phyloP scores from a whole-genome alignment of 1,140 invertebrate species.

The Lethocerus indicus region DNA sequence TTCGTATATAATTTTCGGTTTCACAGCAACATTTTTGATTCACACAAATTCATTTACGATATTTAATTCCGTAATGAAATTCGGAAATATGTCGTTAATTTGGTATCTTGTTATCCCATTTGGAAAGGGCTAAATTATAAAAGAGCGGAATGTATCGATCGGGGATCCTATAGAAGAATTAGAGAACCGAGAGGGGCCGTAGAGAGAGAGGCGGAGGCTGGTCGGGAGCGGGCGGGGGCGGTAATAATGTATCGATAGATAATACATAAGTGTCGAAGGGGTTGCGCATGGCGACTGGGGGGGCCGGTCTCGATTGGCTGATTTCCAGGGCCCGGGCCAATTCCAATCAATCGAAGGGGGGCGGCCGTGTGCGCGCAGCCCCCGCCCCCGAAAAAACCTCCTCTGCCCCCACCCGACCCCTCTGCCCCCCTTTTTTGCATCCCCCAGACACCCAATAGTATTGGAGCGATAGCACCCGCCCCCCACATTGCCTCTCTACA shows the following conservation, averaged over 20 bases:
- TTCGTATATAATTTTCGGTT: too few relatives aligned
- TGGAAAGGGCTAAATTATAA: too few relatives aligned
- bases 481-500: neutral
- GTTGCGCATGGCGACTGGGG: conserved; percentile 13
- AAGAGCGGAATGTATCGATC: too few relatives aligned
- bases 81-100: too few relatives aligned
- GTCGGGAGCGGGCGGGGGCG: conserved; percentile 1
- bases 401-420: neutral
- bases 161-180: neutral
- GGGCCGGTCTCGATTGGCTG: conserved; percentile 9
- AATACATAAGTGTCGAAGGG: conserved; percentile 16
- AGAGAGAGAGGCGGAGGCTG: neutral
- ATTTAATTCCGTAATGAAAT: too few relatives aligned
- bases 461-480: neutral
- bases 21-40: too few relatives aligned
- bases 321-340: conserved; percentile 9
- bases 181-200: conserved; percentile 2
- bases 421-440: too few relatives aligned
- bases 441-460: neutral
- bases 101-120: too few relatives aligned
- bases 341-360: conserved; percentile 16
- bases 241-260: conserved; percentile 16
- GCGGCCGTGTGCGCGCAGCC: neutral
- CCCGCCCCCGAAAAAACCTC: conserved; percentile 2
- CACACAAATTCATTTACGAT: too few relatives aligned